Evolutionary conservation across 2,797 vertebrate species (phyloP).

Genomic region (Mareca strepera): DNA sequence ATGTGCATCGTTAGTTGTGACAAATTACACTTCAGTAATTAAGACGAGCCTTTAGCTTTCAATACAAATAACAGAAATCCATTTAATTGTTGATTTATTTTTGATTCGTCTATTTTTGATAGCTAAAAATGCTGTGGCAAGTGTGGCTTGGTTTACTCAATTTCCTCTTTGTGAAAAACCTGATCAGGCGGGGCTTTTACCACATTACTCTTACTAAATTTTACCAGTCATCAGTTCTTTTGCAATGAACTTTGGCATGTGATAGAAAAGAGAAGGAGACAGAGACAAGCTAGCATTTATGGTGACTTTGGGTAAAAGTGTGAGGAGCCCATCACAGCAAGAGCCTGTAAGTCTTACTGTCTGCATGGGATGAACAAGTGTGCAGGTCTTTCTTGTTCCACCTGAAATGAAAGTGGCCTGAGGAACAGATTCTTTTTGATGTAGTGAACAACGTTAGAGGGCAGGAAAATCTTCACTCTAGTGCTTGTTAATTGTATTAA

Average conservation of each 20-base stretch:
- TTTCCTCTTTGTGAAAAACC: neutral
- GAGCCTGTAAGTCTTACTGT: neutral
- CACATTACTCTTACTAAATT: neutral
- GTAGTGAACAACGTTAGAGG: neutral
- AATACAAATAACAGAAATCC: neutral
- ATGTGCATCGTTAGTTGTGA: neutral
- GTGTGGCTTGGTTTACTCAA: neutral
- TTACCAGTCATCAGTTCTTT: neutral
- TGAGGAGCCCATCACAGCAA: neutral
- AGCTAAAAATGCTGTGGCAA: neutral
- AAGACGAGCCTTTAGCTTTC: neutral
- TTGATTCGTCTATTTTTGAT: neutral
- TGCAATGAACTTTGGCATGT: neutral
- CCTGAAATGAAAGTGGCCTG: neutral
- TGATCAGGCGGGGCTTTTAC: neutral
- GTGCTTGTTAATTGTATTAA: neutral
- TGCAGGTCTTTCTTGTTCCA: rapidly evolving
- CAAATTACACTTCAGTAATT: neutral
- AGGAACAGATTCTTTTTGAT: neutral
- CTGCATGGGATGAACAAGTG: neutral
- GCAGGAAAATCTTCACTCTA: neutral
- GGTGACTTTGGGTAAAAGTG: neutral
- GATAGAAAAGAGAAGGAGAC: neutral
- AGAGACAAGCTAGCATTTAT: neutral
- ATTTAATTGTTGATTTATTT: neutral